Conservation (phyloP, 2,113 vertebrate species). For the Eurystomus gularis region DNA sequence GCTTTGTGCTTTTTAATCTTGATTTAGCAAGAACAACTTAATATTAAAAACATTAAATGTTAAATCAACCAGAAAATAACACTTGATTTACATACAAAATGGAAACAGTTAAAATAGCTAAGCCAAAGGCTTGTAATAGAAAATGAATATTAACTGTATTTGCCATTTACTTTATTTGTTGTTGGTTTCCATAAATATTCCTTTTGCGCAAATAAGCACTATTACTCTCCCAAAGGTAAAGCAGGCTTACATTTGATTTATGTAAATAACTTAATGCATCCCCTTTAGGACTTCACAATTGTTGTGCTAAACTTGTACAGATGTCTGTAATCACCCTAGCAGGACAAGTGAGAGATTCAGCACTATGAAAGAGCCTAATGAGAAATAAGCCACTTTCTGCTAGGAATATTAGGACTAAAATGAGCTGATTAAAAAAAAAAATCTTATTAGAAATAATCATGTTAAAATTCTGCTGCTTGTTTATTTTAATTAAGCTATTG, state of each 20-base stretch:
- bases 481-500: slow-evolving; percentile 41
- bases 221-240: slow-evolving; percentile 24
- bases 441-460: not conserved
- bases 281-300: not conserved
- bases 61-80: slow-evolving; percentile 3
- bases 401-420: slow-evolving; percentile 23
- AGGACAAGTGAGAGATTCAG: not conserved
- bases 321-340: slow-evolving; percentile 21
- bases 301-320: not conserved
- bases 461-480: slow-evolving; percentile 26
- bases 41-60: not conserved
- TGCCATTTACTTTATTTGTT: slow-evolving; percentile 4
- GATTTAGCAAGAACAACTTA: not conserved
- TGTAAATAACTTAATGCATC: not conserved
- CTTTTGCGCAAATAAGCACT: not conserved
- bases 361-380: not conserved
- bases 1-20: not conserved
- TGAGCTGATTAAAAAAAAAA: slow-evolving; percentile 9
- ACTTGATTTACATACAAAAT: not conserved
- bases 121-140: not conserved
- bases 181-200: not conserved
- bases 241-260: not conserved
- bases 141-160: not conserved
- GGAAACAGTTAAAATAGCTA: not conserved
- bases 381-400: slow-evolving; percentile 16